phyloP scores from a whole-genome alignment of 2,888 invertebrate genomes.

The Mythimna albipuncta region DNA sequence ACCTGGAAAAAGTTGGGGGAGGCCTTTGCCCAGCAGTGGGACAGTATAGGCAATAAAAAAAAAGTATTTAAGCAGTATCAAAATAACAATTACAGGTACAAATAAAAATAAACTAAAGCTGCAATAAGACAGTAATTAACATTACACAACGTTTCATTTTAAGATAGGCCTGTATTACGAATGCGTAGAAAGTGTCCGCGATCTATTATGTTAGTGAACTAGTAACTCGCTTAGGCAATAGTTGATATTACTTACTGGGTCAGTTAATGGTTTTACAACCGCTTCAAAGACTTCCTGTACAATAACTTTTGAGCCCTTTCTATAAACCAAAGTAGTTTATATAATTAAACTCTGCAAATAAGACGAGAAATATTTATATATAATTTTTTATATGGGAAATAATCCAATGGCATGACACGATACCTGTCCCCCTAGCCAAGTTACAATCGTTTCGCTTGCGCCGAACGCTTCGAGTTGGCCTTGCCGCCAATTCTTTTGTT shows the following conservation, averaged over 20 bases:
- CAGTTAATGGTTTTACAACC: slow-evolving; percentile 30
- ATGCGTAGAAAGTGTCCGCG: slow-evolving; percentile 56
- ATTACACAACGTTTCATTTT: slow-evolving; percentile 29
- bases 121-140: slow-evolving; percentile 27
- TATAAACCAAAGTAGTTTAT: not conserved
- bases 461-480: no score
- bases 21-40: no score
- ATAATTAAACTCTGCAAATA: not conserved
- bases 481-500: no score
- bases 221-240: slow-evolving; percentile 47
- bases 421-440: no score
- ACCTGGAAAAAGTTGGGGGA: no score
- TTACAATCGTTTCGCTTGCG: no score
- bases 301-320: slow-evolving; percentile 19
- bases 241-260: slow-evolving; percentile 11
- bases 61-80: no score
- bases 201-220: slow-evolving; percentile 44
- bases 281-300: slow-evolving; percentile 36
- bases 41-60: no score
- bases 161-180: slow-evolving; percentile 28
- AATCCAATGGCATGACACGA: no score
- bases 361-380: no score
- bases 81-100: not conserved
- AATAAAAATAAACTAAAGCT: not conserved
- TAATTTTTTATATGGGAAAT: no score